Percentiles rank a stretch among this genome's conserved stretches.
These are phyloP conservation scores for Paratilapia polleni DNA, from an alignment of 2,113 vertebrate species.

Conservation along the genomic window DNA sequence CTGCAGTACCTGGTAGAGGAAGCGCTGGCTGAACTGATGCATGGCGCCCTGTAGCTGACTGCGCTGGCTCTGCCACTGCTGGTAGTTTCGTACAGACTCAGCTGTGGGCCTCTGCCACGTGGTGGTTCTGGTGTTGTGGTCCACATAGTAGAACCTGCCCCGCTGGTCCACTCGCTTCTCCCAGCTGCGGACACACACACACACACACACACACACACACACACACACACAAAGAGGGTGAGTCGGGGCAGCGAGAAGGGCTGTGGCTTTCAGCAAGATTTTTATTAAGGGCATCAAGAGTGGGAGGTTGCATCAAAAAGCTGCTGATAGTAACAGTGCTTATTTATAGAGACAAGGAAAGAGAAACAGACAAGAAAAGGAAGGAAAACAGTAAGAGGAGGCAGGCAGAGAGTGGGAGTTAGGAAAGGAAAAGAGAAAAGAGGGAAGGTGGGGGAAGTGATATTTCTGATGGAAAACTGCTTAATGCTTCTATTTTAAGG, in stretches of 20 bases:
- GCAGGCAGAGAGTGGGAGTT: background rate
- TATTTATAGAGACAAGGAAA: constrained; percentile 23
- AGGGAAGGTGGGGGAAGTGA: background rate
- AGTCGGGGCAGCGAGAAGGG: constrained; percentile 4
- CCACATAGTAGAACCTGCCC: constrained; percentile 95
- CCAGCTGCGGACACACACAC: constrained; percentile 81
- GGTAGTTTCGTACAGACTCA: constrained; percentile 93
- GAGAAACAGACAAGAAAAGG: constrained; percentile 39
- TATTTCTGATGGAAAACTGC: background rate
- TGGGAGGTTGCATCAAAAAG: constrained; percentile 26
- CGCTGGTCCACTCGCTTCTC: constrained; percentile 96
- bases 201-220: background rate
- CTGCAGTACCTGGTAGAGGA: constrained; percentile 92
- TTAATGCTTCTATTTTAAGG: background rate
- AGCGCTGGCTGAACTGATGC: constrained; percentile 98
- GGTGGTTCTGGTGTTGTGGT: constrained; percentile 98
- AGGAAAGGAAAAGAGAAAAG: background rate
- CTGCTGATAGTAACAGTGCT: background rate
- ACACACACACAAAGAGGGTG: background rate
- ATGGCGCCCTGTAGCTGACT: constrained; percentile 97
- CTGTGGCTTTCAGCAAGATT: constrained; percentile 21
- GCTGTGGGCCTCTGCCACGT: constrained; percentile 97
- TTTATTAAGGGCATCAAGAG: constrained; percentile 17
- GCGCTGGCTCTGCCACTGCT: constrained; percentile 97
- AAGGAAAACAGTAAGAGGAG: constrained; percentile 27